phyloP scores from a whole-genome alignment of 2,797 vertebrate genomes.

The Neoniphon sammara region DNA sequence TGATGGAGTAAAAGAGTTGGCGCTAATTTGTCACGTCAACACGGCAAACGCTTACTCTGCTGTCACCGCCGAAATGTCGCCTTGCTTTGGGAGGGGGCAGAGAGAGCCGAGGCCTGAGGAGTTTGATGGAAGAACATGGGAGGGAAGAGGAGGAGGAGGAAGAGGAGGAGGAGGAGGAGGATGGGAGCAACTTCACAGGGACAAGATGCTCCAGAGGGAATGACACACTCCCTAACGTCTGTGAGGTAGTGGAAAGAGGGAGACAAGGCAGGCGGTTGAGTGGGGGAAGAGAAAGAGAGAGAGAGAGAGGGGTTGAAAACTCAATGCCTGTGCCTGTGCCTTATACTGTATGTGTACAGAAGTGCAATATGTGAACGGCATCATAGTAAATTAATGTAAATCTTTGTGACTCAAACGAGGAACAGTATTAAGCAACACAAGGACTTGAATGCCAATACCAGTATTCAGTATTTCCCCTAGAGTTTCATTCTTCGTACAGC shows the following conservation, averaged over 20 bases:
- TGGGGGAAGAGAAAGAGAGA: not conserved
- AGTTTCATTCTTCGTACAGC: too few relatives aligned
- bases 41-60: conserved; percentile 18
- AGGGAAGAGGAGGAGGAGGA: conserved; percentile 22
- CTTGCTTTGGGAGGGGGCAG: conserved; percentile 24
- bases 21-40: conserved; percentile 39
- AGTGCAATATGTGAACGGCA: not conserved
- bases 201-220: conserved; percentile 27
- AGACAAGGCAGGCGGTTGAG: not conserved
- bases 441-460: too few relatives aligned
- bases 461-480: too few relatives aligned
- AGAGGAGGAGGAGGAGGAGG: conserved; percentile 19
- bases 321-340: conserved; percentile 4
- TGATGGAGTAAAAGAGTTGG: not conserved
- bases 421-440: too few relatives aligned
- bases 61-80: conserved; percentile 37
- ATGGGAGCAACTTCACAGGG: conserved; percentile 38
- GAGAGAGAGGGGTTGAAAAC: not conserved
- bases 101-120: conserved; percentile 6
- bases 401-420: not conserved
- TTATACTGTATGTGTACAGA: not conserved
- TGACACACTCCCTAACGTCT: not conserved
- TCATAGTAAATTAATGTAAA: not conserved
- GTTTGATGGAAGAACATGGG: conserved; percentile 55
- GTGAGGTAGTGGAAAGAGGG: not conserved